Base-by-base conservation (phyloP, 1,140 invertebrate genomes). In the Drosophila watanabei region DNA sequence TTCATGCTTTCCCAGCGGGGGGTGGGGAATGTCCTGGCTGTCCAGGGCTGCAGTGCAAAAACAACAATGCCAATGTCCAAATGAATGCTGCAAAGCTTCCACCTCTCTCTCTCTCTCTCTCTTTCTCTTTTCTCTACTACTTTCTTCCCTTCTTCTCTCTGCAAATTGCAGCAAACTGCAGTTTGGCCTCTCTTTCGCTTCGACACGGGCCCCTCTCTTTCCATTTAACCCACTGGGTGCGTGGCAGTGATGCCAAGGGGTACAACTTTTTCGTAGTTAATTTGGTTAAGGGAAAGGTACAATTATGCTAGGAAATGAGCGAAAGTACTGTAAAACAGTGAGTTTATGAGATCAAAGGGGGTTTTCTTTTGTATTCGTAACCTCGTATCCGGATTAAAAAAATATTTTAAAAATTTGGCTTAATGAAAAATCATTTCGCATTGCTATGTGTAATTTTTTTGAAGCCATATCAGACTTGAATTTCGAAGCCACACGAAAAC, bases 61-160 rank as follows among this genome's bases (percentile, higher is more conserved):
- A 30, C 62, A 77, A 51, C 64, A 79, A 79, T 73, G 68, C 71
- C 71, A 72, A 60, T 72, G 71, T 73, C 71, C 71, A 52, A 73
- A 46, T 60, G 37, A 39, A 73, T 51, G 68, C 71, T 73, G 71
- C 68, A 73, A 61, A 73, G 71, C 56, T 75, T 45, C 51, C 28
- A 54, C 48, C 48, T 46, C 64, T 68, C 73, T 37, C 32, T 33
- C 58, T 43, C 48, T 61, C 64, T 60, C 51, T 72, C 46, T 35
- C 63, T 35, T 5, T 35, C 14, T 13, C 20, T 5, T 35, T 14
- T 13, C 18, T 16, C 9, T 4, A 33, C 30, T 8, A 52, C n/a
- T 52, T 52, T 52, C 51, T 52, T 52, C 1, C n/a, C n/a, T 32
- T 37, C 65, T 59, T 37, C 65, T 59, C 28, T 56, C 73, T 51